phyloP scores from a whole-genome alignment of 1,140 invertebrate species.

The Calycopis cecrops region DNA sequence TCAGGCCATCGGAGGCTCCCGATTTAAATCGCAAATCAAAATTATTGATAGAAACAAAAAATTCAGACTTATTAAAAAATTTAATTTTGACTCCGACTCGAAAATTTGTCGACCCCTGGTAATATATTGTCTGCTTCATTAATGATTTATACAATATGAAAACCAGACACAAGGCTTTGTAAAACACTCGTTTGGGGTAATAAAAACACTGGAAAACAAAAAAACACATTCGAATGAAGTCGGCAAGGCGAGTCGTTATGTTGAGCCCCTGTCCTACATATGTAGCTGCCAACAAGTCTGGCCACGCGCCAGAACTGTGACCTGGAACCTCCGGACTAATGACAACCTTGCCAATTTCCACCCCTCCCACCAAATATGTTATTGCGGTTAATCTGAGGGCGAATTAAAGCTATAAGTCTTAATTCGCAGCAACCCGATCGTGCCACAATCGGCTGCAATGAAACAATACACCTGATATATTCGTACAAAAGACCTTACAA shows the following conservation, averaged over 20 bases:
- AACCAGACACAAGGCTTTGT: background rate
- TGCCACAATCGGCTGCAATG: too few relatives aligned
- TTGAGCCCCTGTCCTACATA: conserved; percentile 47
- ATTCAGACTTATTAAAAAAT: too few relatives aligned
- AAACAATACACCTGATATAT: too few relatives aligned
- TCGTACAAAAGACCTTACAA: too few relatives aligned
- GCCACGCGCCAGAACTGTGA: conserved; percentile 43
- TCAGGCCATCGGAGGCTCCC: too few relatives aligned
- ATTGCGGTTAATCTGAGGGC: background rate
- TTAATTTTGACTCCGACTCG: too few relatives aligned
- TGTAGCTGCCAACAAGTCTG: conserved; percentile 43
- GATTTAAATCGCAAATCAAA: too few relatives aligned
- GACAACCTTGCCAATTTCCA: conserved; percentile 37
- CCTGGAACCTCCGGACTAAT: conserved; percentile 24
- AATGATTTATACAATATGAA: background rate
- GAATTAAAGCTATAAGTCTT: background rate
- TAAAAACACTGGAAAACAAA: conserved; percentile 20
- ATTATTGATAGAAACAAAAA: too few relatives aligned
- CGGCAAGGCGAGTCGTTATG: conserved; percentile 29
- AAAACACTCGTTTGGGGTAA: conserved; percentile 7
- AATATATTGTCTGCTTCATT: too few relatives aligned
- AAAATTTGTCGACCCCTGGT: too few relatives aligned
- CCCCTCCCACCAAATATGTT: conserved; percentile 15
- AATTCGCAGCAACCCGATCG: too few relatives aligned
- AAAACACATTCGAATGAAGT: conserved; percentile 25